These are phyloP conservation scores for Agelaius phoeniceus DNA, from an alignment of 2,113 vertebrate genomes.

Conservation along the genomic window DNA sequence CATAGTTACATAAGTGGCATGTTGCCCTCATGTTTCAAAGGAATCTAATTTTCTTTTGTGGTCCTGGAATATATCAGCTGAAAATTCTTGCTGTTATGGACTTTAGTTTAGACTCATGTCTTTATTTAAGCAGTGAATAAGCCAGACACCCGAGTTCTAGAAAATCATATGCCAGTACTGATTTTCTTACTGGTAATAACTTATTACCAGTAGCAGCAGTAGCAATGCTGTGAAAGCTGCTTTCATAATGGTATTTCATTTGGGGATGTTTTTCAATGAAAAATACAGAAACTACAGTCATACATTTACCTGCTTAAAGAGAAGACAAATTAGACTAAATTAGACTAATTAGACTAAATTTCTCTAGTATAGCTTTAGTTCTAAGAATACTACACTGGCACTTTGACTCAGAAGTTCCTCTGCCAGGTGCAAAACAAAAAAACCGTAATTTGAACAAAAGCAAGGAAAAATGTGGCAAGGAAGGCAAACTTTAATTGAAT, in stretches of 20 bases:
- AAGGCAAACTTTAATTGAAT: not conserved
- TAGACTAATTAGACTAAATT: not conserved
- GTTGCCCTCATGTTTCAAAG: not conserved
- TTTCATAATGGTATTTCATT: not conserved
- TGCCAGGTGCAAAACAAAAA: not conserved
- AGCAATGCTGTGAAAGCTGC: not conserved
- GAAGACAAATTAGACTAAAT: not conserved
- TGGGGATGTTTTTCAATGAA: not conserved
- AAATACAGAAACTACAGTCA: not conserved
- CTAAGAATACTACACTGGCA: not conserved
- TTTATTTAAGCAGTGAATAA: slow-evolving; percentile 38
- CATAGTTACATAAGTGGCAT: not conserved
- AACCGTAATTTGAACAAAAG: not conserved
- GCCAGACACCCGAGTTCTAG: not conserved
- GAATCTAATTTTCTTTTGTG: slow-evolving; percentile 16
- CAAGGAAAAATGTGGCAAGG: not conserved
- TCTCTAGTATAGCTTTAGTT: not conserved
- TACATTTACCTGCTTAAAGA: not conserved
- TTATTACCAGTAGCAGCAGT: not conserved
- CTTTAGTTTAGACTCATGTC: not conserved
- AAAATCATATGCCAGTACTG: slow-evolving; percentile 28
- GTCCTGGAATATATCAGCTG: not conserved
- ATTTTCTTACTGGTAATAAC: slow-evolving; percentile 22
- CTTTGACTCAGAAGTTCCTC: not conserved
- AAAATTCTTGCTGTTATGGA: not conserved